Conservation (phyloP, 2,888 invertebrate species). For the Eupithecia abbreviata region DNA sequence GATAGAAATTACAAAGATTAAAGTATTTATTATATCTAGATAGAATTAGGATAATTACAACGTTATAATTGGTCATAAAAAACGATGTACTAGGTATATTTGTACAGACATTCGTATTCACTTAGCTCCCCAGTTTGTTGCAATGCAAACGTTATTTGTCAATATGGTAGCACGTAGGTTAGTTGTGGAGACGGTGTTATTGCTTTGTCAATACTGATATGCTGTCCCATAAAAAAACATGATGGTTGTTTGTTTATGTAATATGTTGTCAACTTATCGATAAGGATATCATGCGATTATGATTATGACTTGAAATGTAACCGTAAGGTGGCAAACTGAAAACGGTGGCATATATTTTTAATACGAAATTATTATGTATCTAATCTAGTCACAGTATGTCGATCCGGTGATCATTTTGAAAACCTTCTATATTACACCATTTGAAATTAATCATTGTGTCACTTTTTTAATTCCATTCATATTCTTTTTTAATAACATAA, state of each 20-base stretch:
- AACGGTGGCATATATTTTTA: background rate
- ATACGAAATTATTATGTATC: too few species aligned
- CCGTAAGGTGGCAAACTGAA: background rate
- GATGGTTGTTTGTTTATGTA: slow-evolving; percentile 7
- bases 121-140: background rate
- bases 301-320: background rate
- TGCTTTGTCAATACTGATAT: slow-evolving; percentile 32
- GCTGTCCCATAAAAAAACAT: slow-evolving; percentile 13
- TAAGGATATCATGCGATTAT: slow-evolving; percentile 10
- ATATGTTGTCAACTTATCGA: slow-evolving; percentile 22
- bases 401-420: too few species aligned
- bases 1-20: too few species aligned
- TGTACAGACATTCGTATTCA: background rate
- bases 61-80: too few species aligned
- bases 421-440: too few species aligned
- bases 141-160: background rate
- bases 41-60: too few species aligned
- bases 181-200: slow-evolving; percentile 18
- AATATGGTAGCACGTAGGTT: background rate
- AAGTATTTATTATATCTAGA: too few species aligned
- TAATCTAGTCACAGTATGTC: too few species aligned
- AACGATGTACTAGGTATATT: too few species aligned
- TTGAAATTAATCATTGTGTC: too few species aligned
- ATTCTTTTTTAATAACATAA: too few species aligned
- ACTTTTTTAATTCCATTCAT: too few species aligned